Conservation (phyloP, 2,888 invertebrate species). For the Chromoteleia sp. region DNA sequence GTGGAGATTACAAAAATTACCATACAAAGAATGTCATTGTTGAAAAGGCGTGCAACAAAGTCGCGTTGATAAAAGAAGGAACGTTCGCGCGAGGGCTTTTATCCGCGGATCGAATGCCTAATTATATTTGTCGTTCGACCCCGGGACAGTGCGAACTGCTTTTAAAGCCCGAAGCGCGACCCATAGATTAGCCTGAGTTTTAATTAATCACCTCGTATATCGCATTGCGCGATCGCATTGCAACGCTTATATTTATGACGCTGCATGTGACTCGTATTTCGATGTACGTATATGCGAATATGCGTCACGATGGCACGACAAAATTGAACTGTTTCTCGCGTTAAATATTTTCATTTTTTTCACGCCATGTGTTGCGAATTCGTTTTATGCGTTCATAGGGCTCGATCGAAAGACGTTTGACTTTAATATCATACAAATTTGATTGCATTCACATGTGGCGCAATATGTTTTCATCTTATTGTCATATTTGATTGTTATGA, state of each 20-base stretch:
- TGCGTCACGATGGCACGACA: constrained; percentile 21
- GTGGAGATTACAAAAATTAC: constrained; percentile 21
- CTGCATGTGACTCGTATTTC: constrained; percentile 45
- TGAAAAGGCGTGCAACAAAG: constrained; percentile 13
- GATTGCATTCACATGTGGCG: no score
- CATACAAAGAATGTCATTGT: not conserved
- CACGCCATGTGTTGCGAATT: constrained; percentile 26
- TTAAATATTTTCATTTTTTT: constrained; percentile 51
- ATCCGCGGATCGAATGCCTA: constrained; percentile 47
- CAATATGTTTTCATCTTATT: no score
- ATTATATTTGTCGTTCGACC: constrained; percentile 77
- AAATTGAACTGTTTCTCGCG: constrained; percentile 56
- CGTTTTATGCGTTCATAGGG: no score
- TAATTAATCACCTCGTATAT: constrained; percentile 79
- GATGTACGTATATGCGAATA: constrained; percentile 36
- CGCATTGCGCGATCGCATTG: constrained; percentile 28
- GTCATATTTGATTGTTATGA: no score
- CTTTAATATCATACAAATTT: no score
- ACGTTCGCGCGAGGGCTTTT: constrained; percentile 10
- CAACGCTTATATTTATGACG: constrained; percentile 55
- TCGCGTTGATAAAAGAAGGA: constrained; percentile 18
- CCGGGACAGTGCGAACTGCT: constrained; percentile 76
- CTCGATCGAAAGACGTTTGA: no score
- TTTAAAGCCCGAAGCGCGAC: constrained; percentile 76
- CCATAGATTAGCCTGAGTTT: constrained; percentile 80